Percentiles rank a stretch among this genome's conserved stretches.
These are phyloP conservation scores for Rugalucina vietnamica DNA, from an alignment of 2,888 invertebrate genomes.

Conservation along the genomic window DNA sequence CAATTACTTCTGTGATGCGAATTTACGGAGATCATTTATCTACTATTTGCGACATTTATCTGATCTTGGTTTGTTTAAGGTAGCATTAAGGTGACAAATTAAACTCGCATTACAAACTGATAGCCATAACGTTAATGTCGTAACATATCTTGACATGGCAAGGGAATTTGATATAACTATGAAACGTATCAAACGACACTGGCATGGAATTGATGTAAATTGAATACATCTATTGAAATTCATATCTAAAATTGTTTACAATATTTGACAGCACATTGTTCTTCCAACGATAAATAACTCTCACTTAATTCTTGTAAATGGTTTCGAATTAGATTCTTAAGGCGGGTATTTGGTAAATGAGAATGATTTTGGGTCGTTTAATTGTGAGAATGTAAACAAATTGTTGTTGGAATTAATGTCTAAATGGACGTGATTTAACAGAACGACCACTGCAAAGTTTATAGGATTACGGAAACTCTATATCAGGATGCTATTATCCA, in stretches of 20 bases:
- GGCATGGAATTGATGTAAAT: neutral
- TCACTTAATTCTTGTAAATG: constrained; percentile 26
- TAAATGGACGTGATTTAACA: neutral
- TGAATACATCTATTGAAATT: neutral
- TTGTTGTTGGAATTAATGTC: neutral
- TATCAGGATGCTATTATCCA: too few relatives aligned
- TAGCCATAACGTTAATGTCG: neutral
- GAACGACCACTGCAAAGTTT: neutral
- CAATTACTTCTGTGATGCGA: constrained; percentile 36
- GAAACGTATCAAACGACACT: neutral
- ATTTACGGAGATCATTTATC: constrained; percentile 43
- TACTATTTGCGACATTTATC: constrained; percentile 32
- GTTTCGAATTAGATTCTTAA: constrained; percentile 32
- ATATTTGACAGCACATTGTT: neutral
- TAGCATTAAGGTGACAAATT: constrained; percentile 58
- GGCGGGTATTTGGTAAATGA: constrained; percentile 10
- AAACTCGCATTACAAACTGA: constrained; percentile 56
- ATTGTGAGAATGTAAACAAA: neutral
- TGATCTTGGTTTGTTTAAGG: constrained; percentile 44
- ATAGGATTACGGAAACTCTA: too few relatives aligned
- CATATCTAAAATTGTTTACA: neutral
- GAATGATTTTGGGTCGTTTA: neutral
- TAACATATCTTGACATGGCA: neutral
- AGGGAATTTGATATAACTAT: neutral
- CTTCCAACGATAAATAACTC: neutral